Base-by-base conservation (phyloP, 92 coral and sea anemone genomes). In the Actinostola sp. region DNA sequence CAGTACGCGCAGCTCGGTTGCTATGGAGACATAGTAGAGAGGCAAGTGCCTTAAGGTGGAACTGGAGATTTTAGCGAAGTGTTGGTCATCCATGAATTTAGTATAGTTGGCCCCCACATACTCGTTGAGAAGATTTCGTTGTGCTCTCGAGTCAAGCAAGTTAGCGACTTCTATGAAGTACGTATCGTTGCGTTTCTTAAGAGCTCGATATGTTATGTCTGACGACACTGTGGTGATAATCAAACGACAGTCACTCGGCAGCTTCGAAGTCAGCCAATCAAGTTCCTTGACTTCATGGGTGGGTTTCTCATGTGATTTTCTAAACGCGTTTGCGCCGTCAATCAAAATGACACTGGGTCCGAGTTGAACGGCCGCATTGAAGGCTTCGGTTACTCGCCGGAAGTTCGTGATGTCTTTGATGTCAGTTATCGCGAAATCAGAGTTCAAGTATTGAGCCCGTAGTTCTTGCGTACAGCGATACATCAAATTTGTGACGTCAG, bases 381-480 rank as follows among this genome's bases (percentile, higher is more conserved):
- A 95, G 10, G 99, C 97, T 59, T 86, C 91, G 30, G 80, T 79
- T 7, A 95, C 88, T 19, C 89, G 85, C 25, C 61, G 66, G 58
- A 91, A 88, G 73, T 95, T 91, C 15, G 78, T 70, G 21, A 86
- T 65, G 60, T 91, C 93, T 30, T 79, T 71, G 61, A 56, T 82
- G 49, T 88, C 89, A 26, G 68, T 67, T 46, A 53, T 89, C 54
- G 71, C 71, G 1, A 76, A 45, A 42, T 80, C 82, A 15, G 90
- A 86, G 44, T 84, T 92, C 43, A 87, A 86, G 54, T 80, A 95
- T 24, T 91, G 92, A 49, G 67, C 75, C 63, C 97, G 97, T 62
- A 95, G 88, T 83, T 91, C 97, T 30, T 71, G 65, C 36, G 97
- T 95, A 67, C 99, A 95, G 80, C 97, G 91, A 78, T 84, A 90